phyloP scores from a whole-genome alignment of 2,113 vertebrate species.

The Caracal caracal region DNA sequence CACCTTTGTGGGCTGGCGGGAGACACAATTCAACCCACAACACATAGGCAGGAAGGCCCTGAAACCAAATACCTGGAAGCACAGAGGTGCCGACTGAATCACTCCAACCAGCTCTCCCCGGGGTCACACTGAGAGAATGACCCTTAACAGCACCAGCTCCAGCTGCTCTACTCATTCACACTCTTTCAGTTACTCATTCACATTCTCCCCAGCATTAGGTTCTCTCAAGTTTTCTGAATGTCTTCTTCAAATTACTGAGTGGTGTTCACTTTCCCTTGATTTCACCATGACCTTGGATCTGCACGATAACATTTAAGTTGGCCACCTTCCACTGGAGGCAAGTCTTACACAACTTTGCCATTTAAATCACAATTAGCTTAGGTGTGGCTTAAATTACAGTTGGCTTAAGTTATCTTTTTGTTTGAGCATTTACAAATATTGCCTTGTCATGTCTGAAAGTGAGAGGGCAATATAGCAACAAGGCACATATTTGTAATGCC shows the following conservation, averaged over 20 bases:
- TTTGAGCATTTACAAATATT: background rate
- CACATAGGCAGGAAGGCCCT: background rate
- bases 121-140: fast-evolving
- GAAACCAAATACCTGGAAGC: background rate
- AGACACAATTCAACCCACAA: background rate
- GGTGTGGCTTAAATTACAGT: background rate
- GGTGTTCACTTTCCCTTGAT: background rate
- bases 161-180: background rate
- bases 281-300: background rate
- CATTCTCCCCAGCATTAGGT: background rate
- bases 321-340: background rate
- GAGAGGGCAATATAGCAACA: background rate
- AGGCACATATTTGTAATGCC: background rate
- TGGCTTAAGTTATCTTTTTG: background rate
- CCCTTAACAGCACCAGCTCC: background rate
- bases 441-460: background rate
- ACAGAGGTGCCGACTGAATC: background rate
- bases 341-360: background rate
- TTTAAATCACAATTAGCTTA: background rate
- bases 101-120: background rate
- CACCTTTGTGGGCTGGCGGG: background rate
- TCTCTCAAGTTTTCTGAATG: background rate
- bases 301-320: background rate
- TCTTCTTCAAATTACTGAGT: background rate
- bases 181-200: background rate